phyloP scores from a whole-genome alignment of 30 jellyfish, hydroid and myxozoan species.

The Turritopsis dohrnii region DNA sequence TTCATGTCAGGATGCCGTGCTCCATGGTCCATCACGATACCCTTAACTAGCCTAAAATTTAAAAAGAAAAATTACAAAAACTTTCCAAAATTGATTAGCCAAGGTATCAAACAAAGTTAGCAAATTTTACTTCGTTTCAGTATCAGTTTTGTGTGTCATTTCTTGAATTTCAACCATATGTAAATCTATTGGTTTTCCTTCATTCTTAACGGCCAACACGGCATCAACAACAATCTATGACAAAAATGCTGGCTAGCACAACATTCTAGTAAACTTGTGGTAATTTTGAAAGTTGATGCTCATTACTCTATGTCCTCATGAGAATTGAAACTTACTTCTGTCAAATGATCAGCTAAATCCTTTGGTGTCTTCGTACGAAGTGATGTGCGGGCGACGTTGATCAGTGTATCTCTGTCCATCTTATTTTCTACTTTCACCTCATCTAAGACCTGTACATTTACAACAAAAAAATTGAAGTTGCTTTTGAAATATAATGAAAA shows the following conservation, averaged over 20 bases:
- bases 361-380: slow-evolving; percentile 82
- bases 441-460: slow-evolving; percentile 61
- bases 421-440: slow-evolving; percentile 63
- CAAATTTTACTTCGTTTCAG: slow-evolving; percentile 74
- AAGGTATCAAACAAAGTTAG: neutral
- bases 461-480: neutral
- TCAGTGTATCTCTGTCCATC: slow-evolving; percentile 73
- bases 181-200: slow-evolving; percentile 80
- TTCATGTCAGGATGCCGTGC: slow-evolving; percentile 99
- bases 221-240: slow-evolving; percentile 98
- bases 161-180: slow-evolving; percentile 99
- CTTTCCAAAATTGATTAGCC: neutral
- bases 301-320: neutral
- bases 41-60: slow-evolving; percentile 63
- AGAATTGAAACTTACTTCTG: slow-evolving; percentile 56
- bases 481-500: neutral
- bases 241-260: neutral
- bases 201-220: slow-evolving; percentile 76
- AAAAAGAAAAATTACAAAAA: neutral
- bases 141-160: slow-evolving; percentile 93
- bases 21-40: slow-evolving; percentile 99
- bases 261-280: neutral
- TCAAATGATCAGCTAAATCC: slow-evolving; percentile 83
- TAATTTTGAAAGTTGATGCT: neutral
- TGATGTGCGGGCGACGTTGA: slow-evolving; percentile 98